Evolutionary conservation across 2,888 invertebrate genomes (phyloP).

Genomic region (Fissipunctia ypsillon): DNA sequence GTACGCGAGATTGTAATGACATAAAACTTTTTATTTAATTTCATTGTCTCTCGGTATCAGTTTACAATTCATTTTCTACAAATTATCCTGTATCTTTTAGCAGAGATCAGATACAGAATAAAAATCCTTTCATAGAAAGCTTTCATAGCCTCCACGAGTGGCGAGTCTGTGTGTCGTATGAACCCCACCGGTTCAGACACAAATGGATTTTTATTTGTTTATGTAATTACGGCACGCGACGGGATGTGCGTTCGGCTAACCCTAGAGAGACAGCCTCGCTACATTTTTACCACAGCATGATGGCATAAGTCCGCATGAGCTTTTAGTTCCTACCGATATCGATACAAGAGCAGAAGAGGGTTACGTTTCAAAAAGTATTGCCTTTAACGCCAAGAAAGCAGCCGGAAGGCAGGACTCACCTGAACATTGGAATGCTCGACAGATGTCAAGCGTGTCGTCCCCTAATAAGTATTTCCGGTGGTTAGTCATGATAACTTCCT

Average conservation of each 20-base stretch:
- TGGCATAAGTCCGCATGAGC: neutral
- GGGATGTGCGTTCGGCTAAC: no score
- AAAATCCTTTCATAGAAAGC: neutral
- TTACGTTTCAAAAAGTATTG: neutral
- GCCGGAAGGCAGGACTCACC: slow-evolving; percentile 33
- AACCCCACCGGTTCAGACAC: no score
- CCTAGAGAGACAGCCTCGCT: no score
- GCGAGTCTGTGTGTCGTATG: no score
- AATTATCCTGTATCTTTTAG: neutral
- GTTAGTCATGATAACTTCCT: slow-evolving; percentile 51
- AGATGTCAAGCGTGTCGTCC: slow-evolving; percentile 60
- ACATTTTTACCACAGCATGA: neutral
- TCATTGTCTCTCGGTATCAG: neutral
- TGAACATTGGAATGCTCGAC: slow-evolving; percentile 53
- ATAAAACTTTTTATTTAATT: slow-evolving; percentile 8
- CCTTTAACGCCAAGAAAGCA: slow-evolving; percentile 26
- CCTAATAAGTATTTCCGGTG: slow-evolving; percentile 53
- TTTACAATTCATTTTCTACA: neutral
- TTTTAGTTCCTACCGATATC: neutral
- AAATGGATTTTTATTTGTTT: no score
- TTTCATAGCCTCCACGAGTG: neutral
- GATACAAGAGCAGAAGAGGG: neutral
- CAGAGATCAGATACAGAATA: neutral
- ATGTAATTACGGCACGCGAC: no score
- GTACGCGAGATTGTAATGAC: neutral